Conservation (phyloP, 2,888 invertebrate genomes). For the Anthrax anthrax region DNA sequence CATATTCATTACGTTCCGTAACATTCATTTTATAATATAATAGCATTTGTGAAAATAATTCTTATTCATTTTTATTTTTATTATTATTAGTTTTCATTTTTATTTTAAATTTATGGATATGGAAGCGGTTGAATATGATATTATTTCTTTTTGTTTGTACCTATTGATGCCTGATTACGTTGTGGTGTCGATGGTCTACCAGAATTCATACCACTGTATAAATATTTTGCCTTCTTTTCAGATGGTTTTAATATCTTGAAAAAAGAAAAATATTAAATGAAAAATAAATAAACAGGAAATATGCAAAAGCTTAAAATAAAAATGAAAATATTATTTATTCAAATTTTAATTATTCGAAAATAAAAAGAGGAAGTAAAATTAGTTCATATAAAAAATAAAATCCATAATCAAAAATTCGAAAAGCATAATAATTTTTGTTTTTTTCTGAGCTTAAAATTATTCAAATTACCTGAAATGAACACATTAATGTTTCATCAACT, state of each 20-base stretch:
- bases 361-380: not conserved
- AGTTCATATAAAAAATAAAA: conserved; percentile 1
- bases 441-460: no score
- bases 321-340: no score
- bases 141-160: conserved; percentile 36
- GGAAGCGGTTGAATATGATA: conserved; percentile 11
- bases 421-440: no score
- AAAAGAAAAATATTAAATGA: conserved; percentile 1
- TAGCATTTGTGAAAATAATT: no score
- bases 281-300: not conserved
- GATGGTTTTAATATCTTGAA: conserved; percentile 94
- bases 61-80: no score
- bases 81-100: no score
- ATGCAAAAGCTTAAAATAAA: not conserved
- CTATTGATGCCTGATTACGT: conserved; percentile 47
- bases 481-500: conserved; percentile 97
- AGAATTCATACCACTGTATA: conserved; percentile 80
- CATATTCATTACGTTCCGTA: no score
- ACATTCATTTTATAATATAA: no score
- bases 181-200: conserved; percentile 77
- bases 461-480: conserved; percentile 84
- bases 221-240: conserved; percentile 99
- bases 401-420: no score
- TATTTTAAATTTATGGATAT: conserved; percentile 2
- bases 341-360: not conserved